Base-by-base conservation (phyloP, 2,797 vertebrate species). In the Babyrousa celebensis region DNA sequence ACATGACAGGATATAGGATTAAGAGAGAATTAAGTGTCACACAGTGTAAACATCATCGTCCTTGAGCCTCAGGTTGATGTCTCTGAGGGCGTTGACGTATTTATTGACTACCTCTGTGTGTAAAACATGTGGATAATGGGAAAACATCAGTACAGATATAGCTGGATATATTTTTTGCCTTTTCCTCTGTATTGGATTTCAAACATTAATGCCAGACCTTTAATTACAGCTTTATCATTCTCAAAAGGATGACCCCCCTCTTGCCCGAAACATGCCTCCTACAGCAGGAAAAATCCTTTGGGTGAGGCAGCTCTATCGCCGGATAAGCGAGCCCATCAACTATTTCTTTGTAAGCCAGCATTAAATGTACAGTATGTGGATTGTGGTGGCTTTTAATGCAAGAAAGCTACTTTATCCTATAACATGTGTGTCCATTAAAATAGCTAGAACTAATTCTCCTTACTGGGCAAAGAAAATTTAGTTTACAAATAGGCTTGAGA, bases 211-310 rank as follows among this genome's bases (percentile, higher is more conserved):
- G 32, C 10, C 32, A 5, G 40, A n/a, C 82, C 95, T 95, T 95
- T 82, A 87, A 94, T 89, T 79, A 0, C 85, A 99, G 99, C 92
- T 98, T 96, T 99, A 99, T 96, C 97, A 98, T 79, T 97, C 87
- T 80, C 97, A 99, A 94, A 99, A 98, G 97, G 97, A 98, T 25
- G 96, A 99, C 17, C 99, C 99, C 71, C 99, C 98, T 62, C 97
- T 99, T 82, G 98, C 97, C 93, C 98, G 98, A 95, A 99, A 99
- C 96, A 99, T 99, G 98, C 98, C 99, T 78, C 99, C 99, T 10
- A 85, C 99, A 89, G 98, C 99, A 93, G 99, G 99, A 94, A 99
- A 98, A 96, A 99, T 99, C 94, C 32, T 98, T 12, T 99, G 99
- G 99, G 99, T 97, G 94, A 98, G 99, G 87, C 98, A 99, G 91